Conservation (phyloP, 1,140 invertebrate genomes). For the Sesamia nonagrioides region DNA sequence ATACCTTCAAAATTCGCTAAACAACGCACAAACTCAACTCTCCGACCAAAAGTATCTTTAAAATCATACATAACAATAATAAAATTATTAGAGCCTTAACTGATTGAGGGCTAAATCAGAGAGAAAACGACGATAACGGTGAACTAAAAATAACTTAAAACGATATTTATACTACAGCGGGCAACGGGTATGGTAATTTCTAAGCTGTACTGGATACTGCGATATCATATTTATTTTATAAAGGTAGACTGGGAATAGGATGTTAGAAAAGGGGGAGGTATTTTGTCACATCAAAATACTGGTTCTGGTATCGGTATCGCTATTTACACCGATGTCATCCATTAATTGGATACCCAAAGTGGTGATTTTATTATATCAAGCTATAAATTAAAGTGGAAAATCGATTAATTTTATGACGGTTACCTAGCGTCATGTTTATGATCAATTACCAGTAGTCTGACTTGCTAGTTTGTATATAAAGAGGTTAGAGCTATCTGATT, state of each 20-base stretch:
- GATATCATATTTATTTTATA: slow-evolving; percentile 35
- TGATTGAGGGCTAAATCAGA: slow-evolving; percentile 23
- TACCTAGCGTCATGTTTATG: neutral
- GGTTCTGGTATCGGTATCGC: neutral
- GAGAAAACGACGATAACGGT: slow-evolving; percentile 37
- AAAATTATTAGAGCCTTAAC: slow-evolving; percentile 23
- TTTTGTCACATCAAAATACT: neutral
- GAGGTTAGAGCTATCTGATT: neutral
- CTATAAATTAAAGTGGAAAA: neutral
- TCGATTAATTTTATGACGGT: neutral
- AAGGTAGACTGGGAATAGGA: neutral
- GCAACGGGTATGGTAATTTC: slow-evolving; percentile 40
- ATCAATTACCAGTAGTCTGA: neutral
- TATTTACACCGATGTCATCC: neutral
- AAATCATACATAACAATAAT: slow-evolving; percentile 17
- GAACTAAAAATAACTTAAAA: slow-evolving; percentile 43
- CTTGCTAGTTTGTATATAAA: no score
- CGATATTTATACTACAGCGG: slow-evolving; percentile 20
- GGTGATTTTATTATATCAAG: neutral
- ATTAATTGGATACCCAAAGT: slow-evolving; percentile 4
- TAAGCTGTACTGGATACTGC: slow-evolving; percentile 34
- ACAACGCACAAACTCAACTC: neutral
- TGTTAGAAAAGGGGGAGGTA: slow-evolving; percentile 5
- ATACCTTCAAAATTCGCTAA: no score
- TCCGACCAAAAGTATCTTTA: neutral